phyloP scores from a whole-genome alignment of 1,140 invertebrate genomes.

The Magallana gigas region DNA sequence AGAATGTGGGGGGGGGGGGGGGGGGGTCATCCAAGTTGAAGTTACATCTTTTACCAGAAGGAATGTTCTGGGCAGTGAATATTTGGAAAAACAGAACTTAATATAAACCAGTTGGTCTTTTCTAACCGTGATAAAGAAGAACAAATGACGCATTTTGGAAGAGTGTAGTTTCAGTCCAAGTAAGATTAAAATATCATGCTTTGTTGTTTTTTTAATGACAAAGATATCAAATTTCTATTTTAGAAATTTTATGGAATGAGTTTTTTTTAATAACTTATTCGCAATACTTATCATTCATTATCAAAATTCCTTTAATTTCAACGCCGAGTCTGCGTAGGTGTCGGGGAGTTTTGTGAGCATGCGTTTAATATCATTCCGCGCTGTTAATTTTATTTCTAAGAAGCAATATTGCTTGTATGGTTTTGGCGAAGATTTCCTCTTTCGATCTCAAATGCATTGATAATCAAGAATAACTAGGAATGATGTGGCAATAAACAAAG shows the following conservation, averaged over 20 bases:
- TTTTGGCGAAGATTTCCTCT: constrained; percentile 23
- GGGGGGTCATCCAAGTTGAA: too few species aligned
- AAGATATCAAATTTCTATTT: background rate
- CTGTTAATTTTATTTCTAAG: constrained; percentile 8
- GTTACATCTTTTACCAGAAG: too few species aligned
- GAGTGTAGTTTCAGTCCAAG: too few species aligned
- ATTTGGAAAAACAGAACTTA: too few species aligned
- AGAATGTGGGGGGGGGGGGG: too few species aligned
- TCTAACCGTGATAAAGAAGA: too few species aligned
- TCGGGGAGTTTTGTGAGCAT: background rate
- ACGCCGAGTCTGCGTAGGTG: background rate
- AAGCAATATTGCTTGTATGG: constrained; percentile 4
- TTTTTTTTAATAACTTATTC: too few species aligned
- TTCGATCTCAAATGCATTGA: constrained; percentile 14
- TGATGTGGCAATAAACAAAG: constrained; percentile 10
- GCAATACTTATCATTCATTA: background rate
- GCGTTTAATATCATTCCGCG: background rate
- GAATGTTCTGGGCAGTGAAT: too few species aligned
- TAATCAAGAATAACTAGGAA: constrained; percentile 23
- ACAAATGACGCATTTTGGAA: too few species aligned
- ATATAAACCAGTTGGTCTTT: too few species aligned
- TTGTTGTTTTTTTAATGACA: background rate
- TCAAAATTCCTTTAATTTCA: background rate
- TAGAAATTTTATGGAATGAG: background rate
- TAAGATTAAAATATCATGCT: too few species aligned